Evolutionary conservation across 2,888 invertebrate species (phyloP).

Genomic region (Chorisops tibialis): DNA sequence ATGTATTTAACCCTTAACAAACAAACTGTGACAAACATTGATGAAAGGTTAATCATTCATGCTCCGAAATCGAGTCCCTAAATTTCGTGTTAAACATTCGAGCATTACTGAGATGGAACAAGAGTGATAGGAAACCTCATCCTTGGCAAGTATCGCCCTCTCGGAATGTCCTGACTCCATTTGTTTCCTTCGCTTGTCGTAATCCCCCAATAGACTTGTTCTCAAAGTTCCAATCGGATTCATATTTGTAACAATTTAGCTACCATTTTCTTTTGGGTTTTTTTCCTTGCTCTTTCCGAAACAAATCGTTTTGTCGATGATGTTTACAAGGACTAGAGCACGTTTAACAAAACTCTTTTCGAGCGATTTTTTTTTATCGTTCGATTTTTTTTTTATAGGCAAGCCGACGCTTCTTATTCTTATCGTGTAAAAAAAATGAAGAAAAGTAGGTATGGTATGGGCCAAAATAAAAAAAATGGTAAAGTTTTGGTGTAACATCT

Average conservation of each 20-base stretch:
- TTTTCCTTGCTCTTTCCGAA: conserved; percentile 8
- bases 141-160: conserved; percentile 7
- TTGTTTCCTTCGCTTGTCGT: conserved; percentile 1
- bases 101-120: background rate
- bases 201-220: conserved; percentile 22
- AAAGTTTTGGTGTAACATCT: conserved; percentile 21
- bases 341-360: conserved; percentile 19
- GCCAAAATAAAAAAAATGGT: background rate
- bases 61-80: conserved; percentile 9
- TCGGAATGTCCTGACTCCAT: conserved; percentile 20
- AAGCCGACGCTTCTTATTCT: conserved; percentile 7
- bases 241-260: conserved; percentile 24
- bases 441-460: background rate
- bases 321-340: conserved; percentile 14
- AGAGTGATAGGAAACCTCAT: conserved; percentile 11
- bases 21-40: background rate
- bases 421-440: conserved; percentile 6
- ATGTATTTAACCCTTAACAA: background rate
- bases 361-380: too few species aligned
- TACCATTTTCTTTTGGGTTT: background rate
- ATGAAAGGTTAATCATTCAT: conserved; percentile 20
- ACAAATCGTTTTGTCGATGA: conserved; percentile 24
- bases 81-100: conserved; percentile 8
- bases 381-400: too few species aligned
- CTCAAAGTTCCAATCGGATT: conserved; percentile 19